Evolutionary conservation across 1,140 invertebrate genomes (phyloP).

Genomic region (Neodiprion fabricii): DNA sequence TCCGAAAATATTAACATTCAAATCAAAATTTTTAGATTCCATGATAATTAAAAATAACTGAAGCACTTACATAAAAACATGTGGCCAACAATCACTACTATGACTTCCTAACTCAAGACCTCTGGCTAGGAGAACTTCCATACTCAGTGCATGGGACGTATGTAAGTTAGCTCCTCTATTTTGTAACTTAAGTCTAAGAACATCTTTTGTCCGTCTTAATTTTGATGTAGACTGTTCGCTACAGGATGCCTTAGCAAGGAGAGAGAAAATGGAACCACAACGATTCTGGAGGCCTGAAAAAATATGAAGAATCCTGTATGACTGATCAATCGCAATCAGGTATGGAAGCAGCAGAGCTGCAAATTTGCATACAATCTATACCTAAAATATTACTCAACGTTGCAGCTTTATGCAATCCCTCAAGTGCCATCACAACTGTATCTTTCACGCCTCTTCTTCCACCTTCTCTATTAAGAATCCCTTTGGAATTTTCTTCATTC

Average conservation of each 20-base stretch:
- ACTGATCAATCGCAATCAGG: neutral
- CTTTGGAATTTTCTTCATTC: slow-evolving; percentile 55
- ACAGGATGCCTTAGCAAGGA: slow-evolving; percentile 80
- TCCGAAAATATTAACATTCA: neutral
- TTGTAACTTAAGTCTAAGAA: slow-evolving; percentile 55
- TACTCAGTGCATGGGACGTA: slow-evolving; percentile 86
- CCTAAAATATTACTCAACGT: slow-evolving; percentile 76
- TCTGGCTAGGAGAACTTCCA: slow-evolving; percentile 82
- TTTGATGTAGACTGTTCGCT: slow-evolving; percentile 66
- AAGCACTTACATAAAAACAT: slow-evolving; percentile 81
- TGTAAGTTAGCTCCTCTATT: slow-evolving; percentile 73
- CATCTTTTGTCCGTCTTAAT: slow-evolving; percentile 56
- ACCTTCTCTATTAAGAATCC: slow-evolving; percentile 58
- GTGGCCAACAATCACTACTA: slow-evolving; percentile 90
- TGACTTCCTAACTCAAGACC: slow-evolving; percentile 91
- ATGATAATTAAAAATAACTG: neutral
- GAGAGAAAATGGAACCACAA: slow-evolving; percentile 80
- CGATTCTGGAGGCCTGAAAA: slow-evolving; percentile 77
- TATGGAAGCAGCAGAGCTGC: slow-evolving; percentile 12
- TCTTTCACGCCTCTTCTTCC: slow-evolving; percentile 69
- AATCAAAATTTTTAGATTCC: neutral
- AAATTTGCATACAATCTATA: slow-evolving; percentile 24
- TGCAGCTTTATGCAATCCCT: slow-evolving; percentile 86
- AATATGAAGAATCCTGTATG: slow-evolving; percentile 15
- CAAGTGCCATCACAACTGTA: slow-evolving; percentile 78